These are phyloP conservation scores for Seison nebaliae DNA, from an alignment of 1,140 invertebrate genomes.

Conservation along the genomic window DNA sequence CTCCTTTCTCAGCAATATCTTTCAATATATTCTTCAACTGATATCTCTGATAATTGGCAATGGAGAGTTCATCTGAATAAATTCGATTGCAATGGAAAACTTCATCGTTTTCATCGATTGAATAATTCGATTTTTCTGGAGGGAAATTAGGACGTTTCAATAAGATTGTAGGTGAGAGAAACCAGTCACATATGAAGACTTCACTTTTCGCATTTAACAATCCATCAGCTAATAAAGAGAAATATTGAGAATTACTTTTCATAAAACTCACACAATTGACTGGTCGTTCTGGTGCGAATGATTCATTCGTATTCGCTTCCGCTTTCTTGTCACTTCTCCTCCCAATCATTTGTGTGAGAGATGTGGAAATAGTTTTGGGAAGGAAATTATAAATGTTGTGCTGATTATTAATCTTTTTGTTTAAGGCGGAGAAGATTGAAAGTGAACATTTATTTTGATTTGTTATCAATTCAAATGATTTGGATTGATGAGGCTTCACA, in stretches of 20 bases:
- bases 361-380: no score
- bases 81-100: neutral
- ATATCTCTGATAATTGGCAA: no score
- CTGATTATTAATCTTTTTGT: no score
- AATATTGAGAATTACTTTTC: slow-evolving; percentile 57
- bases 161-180: slow-evolving; percentile 71
- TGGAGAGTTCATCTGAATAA: neutral
- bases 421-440: no score
- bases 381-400: no score
- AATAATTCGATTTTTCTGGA: slow-evolving; percentile 54
- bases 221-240: slow-evolving; percentile 58
- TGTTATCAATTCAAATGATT: no score
- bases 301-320: neutral
- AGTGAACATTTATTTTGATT: no score
- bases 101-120: slow-evolving; percentile 53
- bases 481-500: no score
- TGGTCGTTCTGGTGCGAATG: neutral
- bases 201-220: slow-evolving; percentile 62
- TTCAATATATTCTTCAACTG: neutral
- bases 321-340: no score
- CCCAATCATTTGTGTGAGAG: no score
- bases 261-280: slow-evolving; percentile 26
- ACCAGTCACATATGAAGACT: slow-evolving; percentile 86
- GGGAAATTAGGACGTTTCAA: slow-evolving; percentile 51
- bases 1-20: neutral